Base-by-base conservation (phyloP, 2,888 invertebrate species). In the Zelleria hepariella region DNA sequence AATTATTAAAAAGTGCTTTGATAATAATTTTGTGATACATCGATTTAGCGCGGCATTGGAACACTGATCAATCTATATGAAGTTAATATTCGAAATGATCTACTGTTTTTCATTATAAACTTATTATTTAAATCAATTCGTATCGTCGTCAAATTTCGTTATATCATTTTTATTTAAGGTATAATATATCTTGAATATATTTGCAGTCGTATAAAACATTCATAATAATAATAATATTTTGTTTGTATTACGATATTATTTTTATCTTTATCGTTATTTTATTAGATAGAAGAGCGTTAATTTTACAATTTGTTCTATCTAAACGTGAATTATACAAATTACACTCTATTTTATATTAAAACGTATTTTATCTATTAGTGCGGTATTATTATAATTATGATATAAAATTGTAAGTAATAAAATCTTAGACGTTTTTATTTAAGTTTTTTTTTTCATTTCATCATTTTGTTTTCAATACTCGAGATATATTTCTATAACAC, bases 291-390 rank as follows among this genome's bases (percentile, higher is more conserved):
- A 68, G 69, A 67, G 72, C 68, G 64, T 68, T 67, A 68, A 67
- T 32, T 56, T 26, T 51, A 58, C 49, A 58, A 58, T 77, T 82
- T 75, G 71, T 69, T 78, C 82, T 82, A 86, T 75, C 81, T 85
- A 85, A 76, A 62, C 4, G 73, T 77, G 78, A 80, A 77, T 80
- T 77, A 80, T 74, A 75, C 79, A 65, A 63, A 75, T 73, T 78
- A 81, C 73, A 78, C 74, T 69, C 70, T 42, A 42, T 42, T 15
- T 15, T 42, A 61, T 76, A 32, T 32, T 74, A 77, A 68, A 42
- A 42, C 5, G 32, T 15, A 42, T 42, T 10, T 42, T 42, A 42
- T 42, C 68, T 73, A 75, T 78, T 75, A 79, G 74, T 77, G 79
- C 79, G 15, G 78, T 78, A 79, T 81, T 82, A 42, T 42, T 42